Evolutionary conservation across 2,113 vertebrate species (phyloP).

Genomic region (Halcyon senegalensis): DNA sequence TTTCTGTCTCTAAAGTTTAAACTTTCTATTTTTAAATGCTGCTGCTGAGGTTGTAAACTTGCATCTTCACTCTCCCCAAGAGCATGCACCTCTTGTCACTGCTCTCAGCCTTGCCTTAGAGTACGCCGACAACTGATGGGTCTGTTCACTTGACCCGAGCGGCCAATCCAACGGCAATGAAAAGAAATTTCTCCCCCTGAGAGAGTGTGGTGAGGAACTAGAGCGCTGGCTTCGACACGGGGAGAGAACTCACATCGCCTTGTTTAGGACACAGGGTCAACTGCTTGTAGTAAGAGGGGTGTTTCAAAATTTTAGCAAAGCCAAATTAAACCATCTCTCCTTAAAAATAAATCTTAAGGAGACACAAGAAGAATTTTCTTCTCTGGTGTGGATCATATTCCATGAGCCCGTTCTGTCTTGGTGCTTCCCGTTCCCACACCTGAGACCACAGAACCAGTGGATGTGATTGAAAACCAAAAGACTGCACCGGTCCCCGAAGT

Average conservation of each 20-base stretch:
- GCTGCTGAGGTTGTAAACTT: background rate
- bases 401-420: background rate
- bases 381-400: background rate
- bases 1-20: background rate
- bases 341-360: background rate
- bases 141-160: background rate
- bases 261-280: background rate
- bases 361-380: background rate
- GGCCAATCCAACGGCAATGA: background rate
- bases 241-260: rapidly evolving
- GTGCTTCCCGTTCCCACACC: background rate
- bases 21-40: background rate
- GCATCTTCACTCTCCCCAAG: background rate
- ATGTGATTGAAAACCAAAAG: background rate
- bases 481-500: background rate
- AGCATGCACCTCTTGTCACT: background rate
- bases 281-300: background rate
- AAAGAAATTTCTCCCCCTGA: background rate
- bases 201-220: background rate
- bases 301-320: background rate
- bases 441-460: background rate
- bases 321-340: background rate
- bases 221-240: background rate
- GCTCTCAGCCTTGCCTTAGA: background rate
- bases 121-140: background rate